Percentiles rank a stretch among this genome's conserved stretches.
These are phyloP conservation scores for Ictalurus punctatus DNA, from an alignment of 2,113 vertebrate genomes.

Conservation along the genomic window DNA sequence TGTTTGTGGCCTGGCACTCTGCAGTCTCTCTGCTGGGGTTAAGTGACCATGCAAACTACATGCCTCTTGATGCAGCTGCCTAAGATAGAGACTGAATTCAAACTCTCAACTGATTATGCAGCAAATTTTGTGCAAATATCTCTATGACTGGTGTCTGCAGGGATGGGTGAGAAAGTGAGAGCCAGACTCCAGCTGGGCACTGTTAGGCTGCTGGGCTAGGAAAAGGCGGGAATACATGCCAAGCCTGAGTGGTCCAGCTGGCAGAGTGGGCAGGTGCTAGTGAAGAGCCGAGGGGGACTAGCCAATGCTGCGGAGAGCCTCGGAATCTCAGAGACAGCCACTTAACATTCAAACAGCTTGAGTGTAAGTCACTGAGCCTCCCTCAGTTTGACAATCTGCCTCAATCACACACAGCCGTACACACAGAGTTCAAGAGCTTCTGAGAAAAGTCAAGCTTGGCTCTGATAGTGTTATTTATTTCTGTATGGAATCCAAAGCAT, in stretches of 20 bases:
- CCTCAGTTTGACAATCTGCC: slow-evolving; percentile 21
- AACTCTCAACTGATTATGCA: slow-evolving; percentile 27
- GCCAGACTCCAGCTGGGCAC: not conserved
- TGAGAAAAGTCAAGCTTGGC: slow-evolving; percentile 36
- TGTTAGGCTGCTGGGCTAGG: slow-evolving; percentile 1
- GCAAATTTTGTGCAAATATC: slow-evolving; percentile 23
- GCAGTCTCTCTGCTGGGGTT: slow-evolving; percentile 28
- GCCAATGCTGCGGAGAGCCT: not conserved
- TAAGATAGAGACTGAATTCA: slow-evolving; percentile 20
- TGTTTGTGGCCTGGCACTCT: slow-evolving; percentile 30
- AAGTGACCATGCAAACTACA: slow-evolving; percentile 35
- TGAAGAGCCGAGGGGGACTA: not conserved
- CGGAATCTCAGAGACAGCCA: slow-evolving; percentile 37
- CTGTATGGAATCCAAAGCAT: slow-evolving; percentile 38
- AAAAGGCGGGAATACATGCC: slow-evolving; percentile 24
- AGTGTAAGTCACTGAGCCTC: slow-evolving; percentile 33
- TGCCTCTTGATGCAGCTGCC: slow-evolving; percentile 29
- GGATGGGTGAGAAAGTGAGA: slow-evolving; percentile 29
- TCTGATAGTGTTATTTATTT: slow-evolving; percentile 44
- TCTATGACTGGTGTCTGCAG: not conserved
- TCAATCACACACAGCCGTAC: slow-evolving; percentile 15
- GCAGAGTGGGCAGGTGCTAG: slow-evolving; percentile 43
- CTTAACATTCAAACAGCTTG: slow-evolving; percentile 48
- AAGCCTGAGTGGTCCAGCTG: slow-evolving; percentile 43
- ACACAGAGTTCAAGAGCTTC: slow-evolving; percentile 30